Conservation (phyloP, 2,113 vertebrate genomes). For the Limnothrissa miodon region DNA sequence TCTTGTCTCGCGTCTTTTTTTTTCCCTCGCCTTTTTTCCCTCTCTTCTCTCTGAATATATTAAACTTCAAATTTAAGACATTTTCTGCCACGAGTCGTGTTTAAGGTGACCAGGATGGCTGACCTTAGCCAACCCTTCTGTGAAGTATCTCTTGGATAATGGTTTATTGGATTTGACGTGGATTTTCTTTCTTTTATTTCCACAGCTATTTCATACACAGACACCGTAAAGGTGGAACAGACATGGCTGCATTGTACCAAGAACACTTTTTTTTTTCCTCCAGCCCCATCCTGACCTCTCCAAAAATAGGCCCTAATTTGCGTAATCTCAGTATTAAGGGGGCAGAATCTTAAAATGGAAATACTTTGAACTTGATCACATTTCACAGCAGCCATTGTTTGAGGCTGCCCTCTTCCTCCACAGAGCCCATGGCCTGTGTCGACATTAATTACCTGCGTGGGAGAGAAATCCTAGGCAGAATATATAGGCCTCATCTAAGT, state of each 20-base stretch:
- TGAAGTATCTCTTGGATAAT: conserved; percentile 19
- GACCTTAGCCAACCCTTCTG: not conserved
- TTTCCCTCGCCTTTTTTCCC: not conserved
- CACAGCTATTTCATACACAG: not conserved
- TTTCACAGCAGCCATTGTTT: conserved; percentile 9
- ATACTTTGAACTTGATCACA: conserved; percentile 5
- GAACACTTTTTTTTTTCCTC: not conserved
- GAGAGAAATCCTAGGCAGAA: not conserved
- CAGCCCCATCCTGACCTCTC: conserved; percentile 4
- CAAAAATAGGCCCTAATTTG: conserved; percentile 3
- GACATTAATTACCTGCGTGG: conserved; percentile 10
- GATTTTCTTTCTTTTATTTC: not conserved
- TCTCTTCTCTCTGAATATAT: not conserved
- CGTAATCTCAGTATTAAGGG: conserved; percentile 9
- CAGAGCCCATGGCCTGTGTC: conserved; percentile 2
- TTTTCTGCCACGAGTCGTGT: conserved; percentile 1
- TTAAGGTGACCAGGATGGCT: not conserved
- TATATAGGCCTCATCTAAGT: not conserved
- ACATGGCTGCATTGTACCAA: not conserved
- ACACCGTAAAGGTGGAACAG: not conserved
- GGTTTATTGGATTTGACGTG: conserved; percentile 9
- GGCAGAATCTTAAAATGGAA: conserved; percentile 15
- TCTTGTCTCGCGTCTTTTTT: not conserved
- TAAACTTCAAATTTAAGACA: conserved; percentile 37
- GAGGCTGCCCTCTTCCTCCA: not conserved